Conservation (phyloP, 2,888 invertebrate genomes). For the Philaethria dido region DNA sequence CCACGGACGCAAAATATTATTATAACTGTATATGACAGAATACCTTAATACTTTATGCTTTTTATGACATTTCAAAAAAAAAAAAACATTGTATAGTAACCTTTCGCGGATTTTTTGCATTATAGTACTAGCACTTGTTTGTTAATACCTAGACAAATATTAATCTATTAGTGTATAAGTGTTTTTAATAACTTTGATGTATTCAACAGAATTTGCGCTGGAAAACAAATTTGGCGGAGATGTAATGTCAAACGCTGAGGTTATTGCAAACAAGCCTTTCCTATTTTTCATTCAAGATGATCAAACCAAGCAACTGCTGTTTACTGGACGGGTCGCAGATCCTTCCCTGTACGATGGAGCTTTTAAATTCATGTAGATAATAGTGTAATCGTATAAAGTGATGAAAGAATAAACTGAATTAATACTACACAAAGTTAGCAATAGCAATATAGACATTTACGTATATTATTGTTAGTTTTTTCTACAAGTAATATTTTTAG, state of each 20-base stretch:
- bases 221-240: conserved; percentile 89
- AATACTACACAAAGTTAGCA: not conserved
- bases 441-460: not conserved
- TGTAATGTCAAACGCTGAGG: conserved; percentile 79
- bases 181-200: not conserved
- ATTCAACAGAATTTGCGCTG: conserved; percentile 84
- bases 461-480: not conserved
- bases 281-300: conserved; percentile 92
- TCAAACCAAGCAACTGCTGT: conserved; percentile 87
- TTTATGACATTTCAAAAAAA: too few species aligned
- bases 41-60: too few species aligned
- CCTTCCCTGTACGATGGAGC: conserved; percentile 76
- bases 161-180: too few species aligned
- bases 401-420: not conserved
- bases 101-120: too few species aligned
- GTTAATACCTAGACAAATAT: too few species aligned
- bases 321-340: conserved; percentile 88
- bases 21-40: too few species aligned
- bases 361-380: conserved; percentile 49
- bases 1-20: too few species aligned
- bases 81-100: too few species aligned
- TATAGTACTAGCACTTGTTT: too few species aligned
- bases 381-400: not conserved
- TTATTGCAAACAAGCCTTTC: conserved; percentile 90
- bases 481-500: too few species aligned